phyloP scores from a whole-genome alignment of 2,113 vertebrate species.

The Corvus moneduloides region DNA sequence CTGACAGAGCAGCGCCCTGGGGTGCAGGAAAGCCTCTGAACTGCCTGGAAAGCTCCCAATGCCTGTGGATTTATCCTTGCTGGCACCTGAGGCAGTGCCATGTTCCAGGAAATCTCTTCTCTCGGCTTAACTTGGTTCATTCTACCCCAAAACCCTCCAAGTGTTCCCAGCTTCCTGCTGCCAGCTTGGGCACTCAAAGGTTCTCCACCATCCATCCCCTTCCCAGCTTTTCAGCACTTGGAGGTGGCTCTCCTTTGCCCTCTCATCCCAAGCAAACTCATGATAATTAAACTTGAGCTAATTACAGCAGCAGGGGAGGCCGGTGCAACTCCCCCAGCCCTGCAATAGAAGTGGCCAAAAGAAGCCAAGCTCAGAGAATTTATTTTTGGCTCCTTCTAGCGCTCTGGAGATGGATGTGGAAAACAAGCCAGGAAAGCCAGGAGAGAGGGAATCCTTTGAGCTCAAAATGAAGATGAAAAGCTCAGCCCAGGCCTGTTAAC shows the following conservation, averaged over 20 bases:
- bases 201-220: not conserved
- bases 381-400: not conserved
- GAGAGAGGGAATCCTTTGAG: not conserved
- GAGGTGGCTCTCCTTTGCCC: not conserved
- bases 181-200: not conserved
- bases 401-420: not conserved
- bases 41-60: not conserved
- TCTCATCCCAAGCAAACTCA: not conserved
- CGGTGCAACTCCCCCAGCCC: not conserved
- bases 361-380: not conserved
- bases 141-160: not conserved
- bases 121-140: not conserved
- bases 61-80: not conserved
- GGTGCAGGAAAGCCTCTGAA: not conserved
- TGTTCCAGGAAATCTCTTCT: not conserved
- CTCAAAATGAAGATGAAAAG: not conserved
- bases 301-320: not conserved
- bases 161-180: not conserved
- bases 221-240: not conserved
- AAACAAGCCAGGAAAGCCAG: not conserved
- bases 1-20: not conserved
- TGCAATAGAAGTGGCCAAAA: not conserved
- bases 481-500: not conserved
- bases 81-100: not conserved
- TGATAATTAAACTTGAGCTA: not conserved